Evolutionary conservation across 1,140 invertebrate species (phyloP).

Genomic region (Hylyphantes graminicola): DNA sequence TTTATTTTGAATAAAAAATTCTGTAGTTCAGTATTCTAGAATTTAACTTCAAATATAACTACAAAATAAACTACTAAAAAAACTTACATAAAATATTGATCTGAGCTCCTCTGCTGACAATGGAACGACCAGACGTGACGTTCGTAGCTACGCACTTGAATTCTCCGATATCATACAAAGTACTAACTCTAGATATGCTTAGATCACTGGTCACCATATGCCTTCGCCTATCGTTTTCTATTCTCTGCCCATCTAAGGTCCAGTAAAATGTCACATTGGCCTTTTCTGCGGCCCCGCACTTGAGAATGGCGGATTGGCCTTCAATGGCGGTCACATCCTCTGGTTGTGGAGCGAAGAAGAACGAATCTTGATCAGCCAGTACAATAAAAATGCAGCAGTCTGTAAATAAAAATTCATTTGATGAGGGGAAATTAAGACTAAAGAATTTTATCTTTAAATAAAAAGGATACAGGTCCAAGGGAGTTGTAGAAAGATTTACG

Average conservation of each 20-base stretch:
- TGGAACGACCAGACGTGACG: slow-evolving; percentile 71
- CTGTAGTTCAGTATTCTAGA: no score
- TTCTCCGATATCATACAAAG: slow-evolving; percentile 73
- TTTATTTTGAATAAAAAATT: no score
- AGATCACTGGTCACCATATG: slow-evolving; percentile 74
- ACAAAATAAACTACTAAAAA: neutral
- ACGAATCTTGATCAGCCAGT: slow-evolving; percentile 69
- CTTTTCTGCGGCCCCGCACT: slow-evolving; percentile 73
- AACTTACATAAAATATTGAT: slow-evolving; percentile 77
- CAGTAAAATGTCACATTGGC: slow-evolving; percentile 73
- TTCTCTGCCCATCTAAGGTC: slow-evolving; percentile 71
- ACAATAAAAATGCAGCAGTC: neutral
- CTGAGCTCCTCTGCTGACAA: slow-evolving; percentile 73
- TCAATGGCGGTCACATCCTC: slow-evolving; percentile 69
- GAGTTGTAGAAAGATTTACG: no score
- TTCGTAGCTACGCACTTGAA: slow-evolving; percentile 76
- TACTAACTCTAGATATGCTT: slow-evolving; percentile 72
- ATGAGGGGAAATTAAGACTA: no score
- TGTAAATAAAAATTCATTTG: neutral
- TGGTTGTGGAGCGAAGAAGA: slow-evolving; percentile 74
- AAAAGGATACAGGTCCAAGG: no score
- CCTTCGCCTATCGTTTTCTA: slow-evolving; percentile 73
- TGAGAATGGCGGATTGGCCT: slow-evolving; percentile 71
- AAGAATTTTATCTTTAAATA: no score
- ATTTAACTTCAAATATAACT: no score